Conservation (phyloP, 1,140 invertebrate genomes). For the Asobara japonica region DNA sequence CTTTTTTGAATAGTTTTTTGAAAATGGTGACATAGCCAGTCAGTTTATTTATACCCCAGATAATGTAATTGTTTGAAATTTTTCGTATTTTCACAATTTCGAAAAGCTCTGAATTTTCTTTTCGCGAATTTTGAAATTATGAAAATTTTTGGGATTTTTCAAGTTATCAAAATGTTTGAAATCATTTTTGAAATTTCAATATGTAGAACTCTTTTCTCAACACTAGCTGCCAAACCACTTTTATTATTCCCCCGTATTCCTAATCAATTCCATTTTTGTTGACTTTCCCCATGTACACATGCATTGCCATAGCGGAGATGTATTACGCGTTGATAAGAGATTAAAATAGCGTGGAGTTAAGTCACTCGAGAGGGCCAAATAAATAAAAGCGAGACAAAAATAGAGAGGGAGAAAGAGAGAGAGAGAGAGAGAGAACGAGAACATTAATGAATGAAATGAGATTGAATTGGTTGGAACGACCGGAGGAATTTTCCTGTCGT, state of each 20-base stretch:
- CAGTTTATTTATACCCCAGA: too few relatives aligned
- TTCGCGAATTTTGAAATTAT: too few relatives aligned
- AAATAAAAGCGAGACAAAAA: background rate
- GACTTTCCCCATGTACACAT: background rate
- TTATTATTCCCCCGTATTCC: background rate
- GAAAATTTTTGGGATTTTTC: too few relatives aligned
- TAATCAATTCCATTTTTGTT: background rate
- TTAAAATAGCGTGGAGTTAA: slow-evolving; percentile 21
- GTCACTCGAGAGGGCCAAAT: background rate
- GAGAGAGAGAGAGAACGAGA: background rate
- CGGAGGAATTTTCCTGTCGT: slow-evolving; percentile 26
- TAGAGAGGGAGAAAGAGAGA: background rate
- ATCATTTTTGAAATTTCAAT: too few relatives aligned
- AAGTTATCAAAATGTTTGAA: too few relatives aligned
- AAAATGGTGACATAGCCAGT: too few relatives aligned
- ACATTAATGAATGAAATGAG: slow-evolving; percentile 17
- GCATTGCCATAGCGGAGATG: background rate
- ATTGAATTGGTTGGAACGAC: slow-evolving; percentile 5
- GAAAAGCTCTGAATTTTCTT: too few relatives aligned
- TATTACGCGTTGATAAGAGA: background rate
- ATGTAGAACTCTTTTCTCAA: too few relatives aligned
- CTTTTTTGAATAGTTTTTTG: too few relatives aligned
- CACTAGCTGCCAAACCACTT: too few relatives aligned
- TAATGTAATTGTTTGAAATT: too few relatives aligned
- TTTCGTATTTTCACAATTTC: too few relatives aligned